Conservation (phyloP, 2,113 vertebrate species). For the Acanthochromis polyacanthus region DNA sequence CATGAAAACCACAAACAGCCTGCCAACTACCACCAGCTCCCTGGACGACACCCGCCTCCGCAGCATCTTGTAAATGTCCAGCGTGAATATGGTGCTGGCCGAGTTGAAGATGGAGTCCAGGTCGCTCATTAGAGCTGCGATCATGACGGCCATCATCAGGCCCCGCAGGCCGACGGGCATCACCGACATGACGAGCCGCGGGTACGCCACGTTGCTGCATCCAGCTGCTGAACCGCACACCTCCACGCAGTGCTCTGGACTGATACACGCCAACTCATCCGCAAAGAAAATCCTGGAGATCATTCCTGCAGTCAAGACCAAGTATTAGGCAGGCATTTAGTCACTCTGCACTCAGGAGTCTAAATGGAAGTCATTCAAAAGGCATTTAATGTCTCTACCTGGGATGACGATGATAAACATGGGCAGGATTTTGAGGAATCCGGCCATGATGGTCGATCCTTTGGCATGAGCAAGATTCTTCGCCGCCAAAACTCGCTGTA, state of each 20-base stretch:
- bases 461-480: constrained; percentile 95
- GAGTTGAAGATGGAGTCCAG: constrained; percentile 98
- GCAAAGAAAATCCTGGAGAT: constrained; percentile 93
- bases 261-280: constrained; percentile 93
- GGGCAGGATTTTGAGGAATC: constrained; percentile 93
- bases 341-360: neutral
- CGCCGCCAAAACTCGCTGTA: constrained; percentile 93
- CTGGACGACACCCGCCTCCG: constrained; percentile 87
- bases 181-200: constrained; percentile 92
- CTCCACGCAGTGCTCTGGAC: constrained; percentile 92
- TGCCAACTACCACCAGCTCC: constrained; percentile 93
- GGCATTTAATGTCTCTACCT: constrained; percentile 36
- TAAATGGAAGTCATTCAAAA: neutral
- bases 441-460: constrained; percentile 94
- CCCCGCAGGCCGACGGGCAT: constrained; percentile 94
- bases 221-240: constrained; percentile 93
- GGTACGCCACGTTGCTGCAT: constrained; percentile 96
- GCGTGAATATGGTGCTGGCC: constrained; percentile 95
- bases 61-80: constrained; percentile 95
- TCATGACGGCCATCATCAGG: constrained; percentile 98
- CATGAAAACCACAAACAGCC: constrained; percentile 94
- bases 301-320: constrained; percentile 86
- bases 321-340: neutral
- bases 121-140: constrained; percentile 97
- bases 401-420: constrained; percentile 97